Conservation (phyloP, 2,113 vertebrate genomes). For the Apteryx owenii region DNA sequence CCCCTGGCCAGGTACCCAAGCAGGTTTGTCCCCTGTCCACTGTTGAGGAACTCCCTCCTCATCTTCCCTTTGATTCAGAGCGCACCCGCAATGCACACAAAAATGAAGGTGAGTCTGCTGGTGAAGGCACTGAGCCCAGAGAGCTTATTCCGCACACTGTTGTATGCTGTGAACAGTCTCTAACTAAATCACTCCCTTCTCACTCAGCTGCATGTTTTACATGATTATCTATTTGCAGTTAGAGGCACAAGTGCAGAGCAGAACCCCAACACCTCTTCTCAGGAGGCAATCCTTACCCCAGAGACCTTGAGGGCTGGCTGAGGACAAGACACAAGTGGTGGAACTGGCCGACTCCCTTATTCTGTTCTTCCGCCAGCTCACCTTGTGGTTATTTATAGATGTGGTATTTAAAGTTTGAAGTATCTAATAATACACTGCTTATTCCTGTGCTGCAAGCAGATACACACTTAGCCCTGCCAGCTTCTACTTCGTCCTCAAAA, state of each 20-base stretch:
- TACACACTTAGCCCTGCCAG: not conserved
- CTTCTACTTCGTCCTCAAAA: not conserved
- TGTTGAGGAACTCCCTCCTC: not conserved
- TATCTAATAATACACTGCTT: not conserved
- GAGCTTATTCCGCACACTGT: not conserved
- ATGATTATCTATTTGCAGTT: rapidly evolving
- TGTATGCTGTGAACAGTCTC: not conserved
- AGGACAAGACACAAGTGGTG: not conserved
- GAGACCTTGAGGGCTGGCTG: not conserved
- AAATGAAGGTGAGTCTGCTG: rapidly evolving
- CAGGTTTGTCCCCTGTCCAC: rapidly evolving
- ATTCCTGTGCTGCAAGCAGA: not conserved
- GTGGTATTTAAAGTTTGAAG: not conserved
- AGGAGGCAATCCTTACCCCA: not conserved
- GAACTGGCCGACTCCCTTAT: not conserved
- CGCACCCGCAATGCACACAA: too few species aligned
- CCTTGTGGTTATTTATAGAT: not conserved
- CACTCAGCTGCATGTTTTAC: not conserved
- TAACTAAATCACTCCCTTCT: not conserved
- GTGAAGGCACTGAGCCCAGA: not conserved
- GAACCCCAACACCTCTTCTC: not conserved
- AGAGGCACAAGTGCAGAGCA: not conserved
- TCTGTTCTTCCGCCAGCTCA: not conserved
- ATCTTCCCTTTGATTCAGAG: not conserved
- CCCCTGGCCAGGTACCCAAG: not conserved